Base-by-base conservation (phyloP, 1,140 invertebrate species). In the Tetragnatha versicolor region DNA sequence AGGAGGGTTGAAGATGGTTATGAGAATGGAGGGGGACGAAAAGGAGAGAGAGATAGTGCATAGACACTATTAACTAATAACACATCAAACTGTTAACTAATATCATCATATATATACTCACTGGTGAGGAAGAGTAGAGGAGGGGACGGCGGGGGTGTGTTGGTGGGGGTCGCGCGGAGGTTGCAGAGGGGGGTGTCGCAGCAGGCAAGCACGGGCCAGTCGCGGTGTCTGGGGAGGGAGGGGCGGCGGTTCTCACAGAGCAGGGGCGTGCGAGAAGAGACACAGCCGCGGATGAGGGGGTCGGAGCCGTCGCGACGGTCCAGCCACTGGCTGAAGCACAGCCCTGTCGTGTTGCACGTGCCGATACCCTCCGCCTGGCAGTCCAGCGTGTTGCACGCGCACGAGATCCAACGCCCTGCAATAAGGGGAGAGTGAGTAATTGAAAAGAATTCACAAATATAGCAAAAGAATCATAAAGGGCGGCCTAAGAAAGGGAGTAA, bases 101-200 rank as follows among this genome's bases (percentile, higher is more conserved):
- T n/a, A n/a, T n/a, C n/a, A n/a, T n/a, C n/a, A n/a, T n/a, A n/a
- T n/a, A n/a, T n/a, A n/a, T n/a, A n/a, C n/a, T n/a, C n/a, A n/a
- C n/a, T n/a, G n/a, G n/a, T n/a, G n/a, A n/a, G n/a, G n/a, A n/a
- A n/a, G n/a, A n/a, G n/a, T n/a, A n/a, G n/a, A n/a, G n/a, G n/a
- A n/a, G n/a, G n/a, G n/a, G n/a, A n/a, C 0, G 73, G 33, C n/a
- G 65, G 42, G 12, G 66, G n/a, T 22, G 80, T 78, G 5, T 65
- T 31, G 1, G 79, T 80, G 0, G 81, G 81, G 1, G 31, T 20
- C 17, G 27, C 70, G 29, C 55, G 53, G 17, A 53, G 37, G 73
- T 86, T 86, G 78, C 85, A 86, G 85, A 86, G 85, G 42, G 83
- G 81, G 29, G 82, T 81, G 33, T 82, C 81, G 61, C 85, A 86